Evolutionary conservation across 2,113 vertebrate genomes (phyloP), one percentile per base, ranked within the genome.

Genomic region (Callithrix jacchus): DNA sequence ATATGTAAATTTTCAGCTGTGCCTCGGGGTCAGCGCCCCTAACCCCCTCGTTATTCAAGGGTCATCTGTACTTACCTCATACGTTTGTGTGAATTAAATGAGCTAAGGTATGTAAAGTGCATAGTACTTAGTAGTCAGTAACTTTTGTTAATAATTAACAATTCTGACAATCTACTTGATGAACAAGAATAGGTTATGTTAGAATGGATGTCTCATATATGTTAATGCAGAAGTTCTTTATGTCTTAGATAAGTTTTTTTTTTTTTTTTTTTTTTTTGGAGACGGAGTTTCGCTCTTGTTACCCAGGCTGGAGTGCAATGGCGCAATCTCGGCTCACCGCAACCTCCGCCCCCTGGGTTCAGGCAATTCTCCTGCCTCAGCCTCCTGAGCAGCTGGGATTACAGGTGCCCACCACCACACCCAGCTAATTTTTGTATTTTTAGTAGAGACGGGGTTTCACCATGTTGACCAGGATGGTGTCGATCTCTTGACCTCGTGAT

Each of bases 71-170:
- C 42, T 81, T 95, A 71, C 4, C 37, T 81, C 54, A 52, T 66
- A 81, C 37, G 8, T 87, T 86, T 85, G 45, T 94, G 61, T 92
- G 49, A 35, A 73, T 94, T 70, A 25, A 85, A 23, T 70, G 47
- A 77, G 16, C 1, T 76, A 87, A 86, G 89, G 27, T 54, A 37
- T 85, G 47, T 81, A 70, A 96, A 94, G 76, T 79, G 21, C 27
- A 58, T 27, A 56, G 37, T 47, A 30, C 84, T 94, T 92, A 81
- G 54, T 54, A 66, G 58, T 90, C 23, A 87, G 18, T 61, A 84
- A 89, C 12, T 87, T 58, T 90, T 90, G 73, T 90, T 92, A 87
- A 70, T 92, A 91, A 84, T 71, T 74, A 83, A 35, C 76, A 68
- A 32, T 91, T 81, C 25, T 93, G 40, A 74, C 86, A 77, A 84